A percentile compares a stretch with the other conserved stretches of the same genome.
Evolutionary conservation across 1,140 invertebrate species (phyloP).

Genomic region (Pentalonia nigronervosa): DNA sequence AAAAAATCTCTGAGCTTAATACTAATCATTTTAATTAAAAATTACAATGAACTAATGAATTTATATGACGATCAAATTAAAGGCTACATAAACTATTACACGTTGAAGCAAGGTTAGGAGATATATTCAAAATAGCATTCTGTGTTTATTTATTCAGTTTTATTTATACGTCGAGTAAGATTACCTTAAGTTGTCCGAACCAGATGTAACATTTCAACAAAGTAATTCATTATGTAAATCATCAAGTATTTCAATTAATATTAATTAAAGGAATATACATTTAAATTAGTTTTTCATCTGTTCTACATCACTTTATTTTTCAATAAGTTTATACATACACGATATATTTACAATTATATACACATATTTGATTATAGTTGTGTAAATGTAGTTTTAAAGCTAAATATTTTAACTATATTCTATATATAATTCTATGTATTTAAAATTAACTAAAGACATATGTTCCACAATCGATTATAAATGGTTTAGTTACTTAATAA

Average conservation of each 20-base stretch:
- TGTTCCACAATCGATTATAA: not conserved
- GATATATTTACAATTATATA: not conserved
- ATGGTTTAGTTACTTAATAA: not conserved
- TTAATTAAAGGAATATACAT: not conserved
- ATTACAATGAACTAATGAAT: not conserved
- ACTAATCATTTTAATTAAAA: not conserved
- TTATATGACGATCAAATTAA: not conserved
- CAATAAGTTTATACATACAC: not conserved
- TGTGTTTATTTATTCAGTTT: not conserved
- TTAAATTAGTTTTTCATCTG: not conserved
- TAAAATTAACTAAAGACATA: not conserved
- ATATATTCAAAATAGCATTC: not conserved
- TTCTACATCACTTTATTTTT: not conserved
- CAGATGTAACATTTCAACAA: not conserved
- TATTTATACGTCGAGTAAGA: not conserved
- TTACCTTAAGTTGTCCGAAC: not conserved
- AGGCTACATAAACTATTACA: too few species aligned
- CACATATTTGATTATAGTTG: too few species aligned
- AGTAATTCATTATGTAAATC: not conserved
- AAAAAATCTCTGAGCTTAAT: too few species aligned
- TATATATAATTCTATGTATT: not conserved
- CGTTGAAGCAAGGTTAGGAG: not conserved
- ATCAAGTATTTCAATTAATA: not conserved
- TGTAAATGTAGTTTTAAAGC: not conserved
- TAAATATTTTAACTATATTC: not conserved